These are phyloP conservation scores for Champsocephalus gunnari DNA, from an alignment of 2,797 vertebrate genomes.

Conservation along the genomic window DNA sequence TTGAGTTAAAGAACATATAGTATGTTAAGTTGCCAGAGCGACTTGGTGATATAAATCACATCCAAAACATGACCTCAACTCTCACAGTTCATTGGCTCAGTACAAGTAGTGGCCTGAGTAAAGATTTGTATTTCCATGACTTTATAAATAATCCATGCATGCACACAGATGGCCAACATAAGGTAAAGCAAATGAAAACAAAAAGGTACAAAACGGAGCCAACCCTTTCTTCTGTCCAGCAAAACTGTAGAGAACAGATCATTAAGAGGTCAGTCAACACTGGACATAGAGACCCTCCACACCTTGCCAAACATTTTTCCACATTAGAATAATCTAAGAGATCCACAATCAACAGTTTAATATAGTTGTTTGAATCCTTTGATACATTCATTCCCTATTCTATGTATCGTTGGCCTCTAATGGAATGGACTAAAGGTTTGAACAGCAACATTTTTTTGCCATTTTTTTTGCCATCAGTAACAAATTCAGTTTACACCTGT, in stretches of 20 bases:
- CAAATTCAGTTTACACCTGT: background rate
- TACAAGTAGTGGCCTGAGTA: slow-evolving; percentile 15
- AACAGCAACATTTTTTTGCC: background rate
- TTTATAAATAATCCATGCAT: slow-evolving; percentile 36
- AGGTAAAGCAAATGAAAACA: slow-evolving; percentile 30
- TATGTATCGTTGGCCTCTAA: background rate
- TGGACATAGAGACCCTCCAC: background rate
- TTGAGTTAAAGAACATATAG: slow-evolving; percentile 2
- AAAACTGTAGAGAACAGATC: background rate
- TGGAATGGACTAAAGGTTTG: background rate
- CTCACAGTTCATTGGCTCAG: slow-evolving; percentile 46
- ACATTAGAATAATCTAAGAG: background rate
- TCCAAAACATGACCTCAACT: slow-evolving; percentile 35
- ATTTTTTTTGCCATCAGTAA: background rate
- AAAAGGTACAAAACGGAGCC: slow-evolving; percentile 9
- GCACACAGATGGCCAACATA: slow-evolving; percentile 31
- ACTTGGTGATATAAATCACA: slow-evolving; percentile 29
- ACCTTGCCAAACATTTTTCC: background rate
- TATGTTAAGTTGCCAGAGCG: slow-evolving; percentile 18
- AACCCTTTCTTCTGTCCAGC: background rate
- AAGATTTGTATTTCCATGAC: slow-evolving; percentile 36
- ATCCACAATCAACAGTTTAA: background rate
- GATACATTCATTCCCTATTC: background rate
- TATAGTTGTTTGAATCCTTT: background rate
- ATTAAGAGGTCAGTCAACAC: background rate